These are phyloP conservation scores for Epinephelus malabaricus DNA, from an alignment of 2,797 vertebrate species.

Conservation along the genomic window DNA sequence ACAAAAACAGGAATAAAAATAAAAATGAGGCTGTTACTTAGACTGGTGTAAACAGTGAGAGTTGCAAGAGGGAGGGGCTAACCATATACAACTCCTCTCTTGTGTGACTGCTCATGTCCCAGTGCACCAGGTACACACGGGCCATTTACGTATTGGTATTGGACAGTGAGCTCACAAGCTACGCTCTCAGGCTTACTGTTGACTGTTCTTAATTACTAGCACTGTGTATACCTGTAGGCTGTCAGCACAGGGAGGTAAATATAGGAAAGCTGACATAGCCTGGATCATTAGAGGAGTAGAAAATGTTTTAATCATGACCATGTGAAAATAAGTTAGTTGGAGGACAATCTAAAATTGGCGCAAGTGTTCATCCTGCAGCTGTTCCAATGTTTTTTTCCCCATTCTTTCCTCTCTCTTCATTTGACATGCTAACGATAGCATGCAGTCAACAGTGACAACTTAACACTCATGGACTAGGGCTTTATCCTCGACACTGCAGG, in stretches of 20 bases:
- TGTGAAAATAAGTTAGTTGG: not conserved
- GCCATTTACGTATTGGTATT: not conserved
- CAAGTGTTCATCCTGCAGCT: not conserved
- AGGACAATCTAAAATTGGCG: not conserved
- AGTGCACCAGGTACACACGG: constrained; percentile 19
- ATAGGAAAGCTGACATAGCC: not conserved
- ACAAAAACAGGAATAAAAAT: constrained; percentile 38
- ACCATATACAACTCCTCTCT: constrained; percentile 2
- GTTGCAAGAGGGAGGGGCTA: constrained; percentile 1
- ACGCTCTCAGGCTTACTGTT: not conserved
- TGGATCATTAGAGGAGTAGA: not conserved
- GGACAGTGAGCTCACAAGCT: not conserved
- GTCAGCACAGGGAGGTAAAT: not conserved
- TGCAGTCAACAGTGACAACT: not conserved
- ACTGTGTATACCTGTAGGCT: not conserved
- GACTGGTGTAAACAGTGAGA: constrained; percentile 24
- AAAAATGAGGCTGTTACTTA: constrained; percentile 32
- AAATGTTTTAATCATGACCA: not conserved
- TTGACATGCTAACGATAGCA: not conserved
- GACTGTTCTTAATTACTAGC: constrained; percentile 7
- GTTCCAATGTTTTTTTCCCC: not conserved
- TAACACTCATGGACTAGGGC: constrained; percentile 1
- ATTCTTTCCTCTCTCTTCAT: not conserved
- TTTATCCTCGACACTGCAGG: constrained; percentile 4
- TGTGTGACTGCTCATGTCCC: constrained; percentile 5